These are phyloP conservation scores for Drosophila ogumai DNA, from an alignment of 1,140 invertebrate genomes.

Conservation along the genomic window DNA sequence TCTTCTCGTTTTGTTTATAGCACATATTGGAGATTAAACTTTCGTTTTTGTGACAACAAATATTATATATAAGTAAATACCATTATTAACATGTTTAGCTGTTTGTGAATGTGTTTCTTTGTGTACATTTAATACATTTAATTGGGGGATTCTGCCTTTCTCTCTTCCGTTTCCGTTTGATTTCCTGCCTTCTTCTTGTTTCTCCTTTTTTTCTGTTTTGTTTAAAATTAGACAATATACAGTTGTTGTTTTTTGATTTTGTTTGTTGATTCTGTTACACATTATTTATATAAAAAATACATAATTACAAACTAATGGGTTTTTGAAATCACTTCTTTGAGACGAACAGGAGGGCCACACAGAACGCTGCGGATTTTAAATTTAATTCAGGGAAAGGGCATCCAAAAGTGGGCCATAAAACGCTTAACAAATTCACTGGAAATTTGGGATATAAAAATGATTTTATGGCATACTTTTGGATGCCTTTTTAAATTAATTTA, in stretches of 20 bases:
- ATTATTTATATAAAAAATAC: constrained; percentile 68
- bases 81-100: constrained; percentile 65
- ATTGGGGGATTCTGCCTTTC: constrained; percentile 29
- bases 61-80: constrained; percentile 62
- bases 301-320: constrained; percentile 68
- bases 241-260: constrained; percentile 45
- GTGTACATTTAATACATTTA: constrained; percentile 53
- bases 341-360: constrained; percentile 33
- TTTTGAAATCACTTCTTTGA: constrained; percentile 72
- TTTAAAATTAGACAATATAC: constrained; percentile 66
- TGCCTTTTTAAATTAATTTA: not conserved
- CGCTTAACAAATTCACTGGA: not conserved
- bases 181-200: constrained; percentile 34
- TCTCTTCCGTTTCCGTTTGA: constrained; percentile 11
- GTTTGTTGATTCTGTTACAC: constrained; percentile 49
- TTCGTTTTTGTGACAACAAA: constrained; percentile 63
- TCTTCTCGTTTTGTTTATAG: constrained; percentile 46
- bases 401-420: not conserved
- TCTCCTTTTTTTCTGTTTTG: constrained; percentile 26
- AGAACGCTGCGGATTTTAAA: not conserved
- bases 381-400: too few relatives aligned
- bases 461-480: not conserved
- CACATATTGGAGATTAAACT: constrained; percentile 72
- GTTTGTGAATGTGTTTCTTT: constrained; percentile 54
- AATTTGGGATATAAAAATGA: constrained; percentile 17